phyloP scores from a whole-genome alignment of 2,888 invertebrate genomes.

The Zele albiditarsus region DNA sequence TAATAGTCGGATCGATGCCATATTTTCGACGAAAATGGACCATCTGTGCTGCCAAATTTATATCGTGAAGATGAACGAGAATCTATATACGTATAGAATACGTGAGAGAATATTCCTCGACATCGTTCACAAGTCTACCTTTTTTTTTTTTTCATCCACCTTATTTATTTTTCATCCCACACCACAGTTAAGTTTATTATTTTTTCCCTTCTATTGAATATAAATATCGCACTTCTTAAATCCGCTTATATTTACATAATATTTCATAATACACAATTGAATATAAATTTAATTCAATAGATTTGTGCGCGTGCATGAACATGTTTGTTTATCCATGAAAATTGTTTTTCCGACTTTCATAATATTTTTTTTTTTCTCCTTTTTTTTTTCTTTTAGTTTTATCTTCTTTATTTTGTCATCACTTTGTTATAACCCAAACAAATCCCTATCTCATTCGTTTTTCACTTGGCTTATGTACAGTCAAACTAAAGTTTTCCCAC shows the following conservation, averaged over 20 bases:
- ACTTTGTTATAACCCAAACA: conserved; percentile 11
- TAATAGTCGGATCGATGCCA: conserved; percentile 29
- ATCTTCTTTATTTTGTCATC: background rate
- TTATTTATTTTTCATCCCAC: background rate
- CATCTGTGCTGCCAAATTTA: conserved; percentile 47
- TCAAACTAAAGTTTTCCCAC: conserved; percentile 9
- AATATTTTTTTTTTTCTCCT: background rate
- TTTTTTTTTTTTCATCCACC: conserved; percentile 25
- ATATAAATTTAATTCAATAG: conserved; percentile 2
- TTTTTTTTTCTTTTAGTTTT: background rate
- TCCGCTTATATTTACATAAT: background rate
- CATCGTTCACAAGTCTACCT: conserved; percentile 15
- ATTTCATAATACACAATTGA: background rate
- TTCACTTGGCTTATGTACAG: background rate
- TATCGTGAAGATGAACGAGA: conserved; percentile 31
- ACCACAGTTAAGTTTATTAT: background rate
- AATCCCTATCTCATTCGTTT: background rate
- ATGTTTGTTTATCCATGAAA: background rate
- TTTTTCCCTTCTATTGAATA: background rate
- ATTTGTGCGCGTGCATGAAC: background rate
- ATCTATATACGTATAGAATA: conserved; percentile 26
- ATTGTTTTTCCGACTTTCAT: background rate
- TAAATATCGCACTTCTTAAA: conserved; percentile 5
- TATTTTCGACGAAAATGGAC: conserved; percentile 48
- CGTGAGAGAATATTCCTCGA: conserved; percentile 14